Percentiles rank a stretch among this genome's conserved stretches.
Conservation (phyloP, 2,797 vertebrate genomes). For the Lagodon rhomboides region DNA sequence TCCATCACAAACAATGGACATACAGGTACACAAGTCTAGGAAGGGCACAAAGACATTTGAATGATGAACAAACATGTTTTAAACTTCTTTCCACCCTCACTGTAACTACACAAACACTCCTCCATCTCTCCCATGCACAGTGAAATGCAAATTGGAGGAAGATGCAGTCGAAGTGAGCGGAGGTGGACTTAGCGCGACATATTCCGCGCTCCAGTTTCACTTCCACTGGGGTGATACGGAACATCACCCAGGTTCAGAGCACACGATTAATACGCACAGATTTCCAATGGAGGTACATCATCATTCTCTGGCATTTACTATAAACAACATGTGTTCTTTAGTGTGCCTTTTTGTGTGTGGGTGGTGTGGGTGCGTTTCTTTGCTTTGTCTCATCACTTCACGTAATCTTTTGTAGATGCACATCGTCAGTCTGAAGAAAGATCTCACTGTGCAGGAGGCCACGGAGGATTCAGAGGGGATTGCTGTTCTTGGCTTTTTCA, state of each 20-base stretch:
- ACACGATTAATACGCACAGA: conserved; percentile 65
- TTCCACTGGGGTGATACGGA: conserved; percentile 80
- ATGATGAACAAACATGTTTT: too few relatives aligned
- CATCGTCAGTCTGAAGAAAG: conserved; percentile 81
- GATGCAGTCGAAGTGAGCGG: conserved; percentile 64
- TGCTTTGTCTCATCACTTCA: background rate
- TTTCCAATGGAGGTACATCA: conserved; percentile 82
- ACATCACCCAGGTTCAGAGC: conserved; percentile 78
- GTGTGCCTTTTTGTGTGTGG: too few relatives aligned
- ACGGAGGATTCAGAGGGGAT: conserved; percentile 50
- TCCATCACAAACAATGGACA: conserved; percentile 61
- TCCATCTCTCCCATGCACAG: conserved; percentile 49
- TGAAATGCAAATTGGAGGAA: conserved; percentile 50
- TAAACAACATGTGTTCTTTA: too few relatives aligned
- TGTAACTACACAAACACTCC: background rate
- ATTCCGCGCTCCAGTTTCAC: conserved; percentile 75
- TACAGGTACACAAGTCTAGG: conserved; percentile 57
- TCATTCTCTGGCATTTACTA: background rate
- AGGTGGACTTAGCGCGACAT: conserved; percentile 72
- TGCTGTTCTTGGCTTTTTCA: conserved; percentile 80
- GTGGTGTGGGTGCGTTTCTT: too few relatives aligned
- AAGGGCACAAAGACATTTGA: background rate
- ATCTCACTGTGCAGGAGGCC: conserved; percentile 30
- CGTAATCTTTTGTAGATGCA: conserved; percentile 78
- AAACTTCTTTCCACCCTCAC: background rate